Evolutionary conservation across 2,113 vertebrate species (phyloP).

Genomic region (Eleginops maclovinus): DNA sequence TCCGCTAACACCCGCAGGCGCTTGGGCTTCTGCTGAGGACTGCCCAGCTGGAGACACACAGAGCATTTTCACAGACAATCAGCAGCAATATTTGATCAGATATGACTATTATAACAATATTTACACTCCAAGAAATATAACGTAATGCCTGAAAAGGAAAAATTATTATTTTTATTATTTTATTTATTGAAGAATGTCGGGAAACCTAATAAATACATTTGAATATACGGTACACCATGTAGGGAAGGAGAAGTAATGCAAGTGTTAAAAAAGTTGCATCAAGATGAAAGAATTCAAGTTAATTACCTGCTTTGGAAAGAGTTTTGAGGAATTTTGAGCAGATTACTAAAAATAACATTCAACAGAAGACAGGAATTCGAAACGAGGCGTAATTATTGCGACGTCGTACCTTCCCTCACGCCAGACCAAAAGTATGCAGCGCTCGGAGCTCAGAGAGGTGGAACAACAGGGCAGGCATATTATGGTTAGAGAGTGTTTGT

Average conservation of each 20-base stretch:
- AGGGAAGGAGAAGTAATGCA: no score
- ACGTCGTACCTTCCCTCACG: slow-evolving; percentile 14
- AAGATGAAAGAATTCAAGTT: slow-evolving; percentile 3
- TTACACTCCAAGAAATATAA: no score
- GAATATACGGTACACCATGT: no score
- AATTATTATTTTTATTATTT: no score
- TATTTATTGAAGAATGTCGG: no score
- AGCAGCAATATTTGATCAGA: not conserved
- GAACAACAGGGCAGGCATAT: slow-evolving; percentile 58
- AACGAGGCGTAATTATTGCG: slow-evolving; percentile 34
- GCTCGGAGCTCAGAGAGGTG: slow-evolving; percentile 46
- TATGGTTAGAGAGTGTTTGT: slow-evolving; percentile 54
- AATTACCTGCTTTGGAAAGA: not conserved
- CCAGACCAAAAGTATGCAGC: slow-evolving; percentile 60
- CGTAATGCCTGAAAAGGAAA: no score
- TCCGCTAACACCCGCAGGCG: slow-evolving; percentile 91
- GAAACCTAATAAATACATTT: no score
- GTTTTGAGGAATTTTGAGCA: slow-evolving; percentile 9
- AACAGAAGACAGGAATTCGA: slow-evolving; percentile 24
- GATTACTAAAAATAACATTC: slow-evolving; percentile 33
- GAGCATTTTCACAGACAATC: no score
- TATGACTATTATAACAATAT: no score
- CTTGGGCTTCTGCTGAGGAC: slow-evolving; percentile 95
- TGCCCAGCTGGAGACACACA: slow-evolving; percentile 84
- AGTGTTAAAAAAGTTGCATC: no score